phyloP scores from a whole-genome alignment of 2,888 invertebrate species.

The Ditylenchus weischeri region DNA sequence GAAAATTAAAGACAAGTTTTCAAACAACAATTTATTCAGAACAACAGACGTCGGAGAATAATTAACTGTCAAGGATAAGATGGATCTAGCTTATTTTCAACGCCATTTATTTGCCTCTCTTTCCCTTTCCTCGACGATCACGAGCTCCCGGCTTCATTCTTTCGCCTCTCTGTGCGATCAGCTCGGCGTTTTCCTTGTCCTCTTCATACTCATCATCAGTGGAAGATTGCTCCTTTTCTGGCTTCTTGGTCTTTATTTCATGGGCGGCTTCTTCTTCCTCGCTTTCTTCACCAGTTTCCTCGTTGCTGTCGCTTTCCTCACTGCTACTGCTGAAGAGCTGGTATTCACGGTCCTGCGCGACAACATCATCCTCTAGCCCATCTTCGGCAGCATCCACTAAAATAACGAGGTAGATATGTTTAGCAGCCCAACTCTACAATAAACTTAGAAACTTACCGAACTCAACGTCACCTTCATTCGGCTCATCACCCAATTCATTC shows the following conservation, averaged over 20 bases:
- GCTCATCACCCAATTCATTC: conserved; percentile 53
- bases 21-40: too few species aligned
- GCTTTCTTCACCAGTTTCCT: conserved; percentile 26
- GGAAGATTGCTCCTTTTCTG: conserved; percentile 20
- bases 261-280: not conserved
- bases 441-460: conserved; percentile 25
- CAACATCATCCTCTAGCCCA: conserved; percentile 33
- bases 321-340: conserved; percentile 28
- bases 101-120: conserved; percentile 9
- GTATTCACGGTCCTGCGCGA: conserved; percentile 38
- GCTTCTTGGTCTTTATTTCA: conserved; percentile 1
- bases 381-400: conserved; percentile 38
- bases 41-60: too few species aligned
- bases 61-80: too few species aligned
- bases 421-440: not conserved
- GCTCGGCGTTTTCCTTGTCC: not conserved
- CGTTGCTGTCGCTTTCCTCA: conserved; percentile 32
- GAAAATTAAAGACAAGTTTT: too few species aligned
- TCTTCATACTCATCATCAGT: not conserved
- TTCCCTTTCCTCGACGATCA: too few species aligned
- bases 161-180: not conserved
- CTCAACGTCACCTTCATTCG: conserved; percentile 55
- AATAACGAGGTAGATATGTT: too few species aligned
- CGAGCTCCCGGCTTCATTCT: too few species aligned
- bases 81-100: too few species aligned